Conservation (phyloP, 2,113 vertebrate species). For the Symphodus melops region DNA sequence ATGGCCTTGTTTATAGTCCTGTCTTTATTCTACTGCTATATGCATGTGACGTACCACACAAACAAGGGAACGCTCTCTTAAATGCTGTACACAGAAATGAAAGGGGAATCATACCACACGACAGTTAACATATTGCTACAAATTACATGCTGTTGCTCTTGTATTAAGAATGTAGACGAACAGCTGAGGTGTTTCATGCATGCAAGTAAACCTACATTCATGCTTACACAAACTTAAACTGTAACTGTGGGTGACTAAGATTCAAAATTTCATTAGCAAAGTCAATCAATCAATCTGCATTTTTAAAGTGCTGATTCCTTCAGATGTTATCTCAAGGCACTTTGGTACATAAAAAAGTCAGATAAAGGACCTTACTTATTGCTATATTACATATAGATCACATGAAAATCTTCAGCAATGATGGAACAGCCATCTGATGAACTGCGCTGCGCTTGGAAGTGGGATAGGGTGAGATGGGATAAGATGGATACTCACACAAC, state of each 20-base stretch:
- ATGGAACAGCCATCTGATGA: too few species aligned
- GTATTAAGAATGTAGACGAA: slow-evolving; percentile 63
- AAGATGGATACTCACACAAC: too few species aligned
- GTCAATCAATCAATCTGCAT: too few species aligned
- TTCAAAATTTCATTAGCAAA: too few species aligned
- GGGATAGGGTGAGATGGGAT: too few species aligned
- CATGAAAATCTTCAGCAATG: too few species aligned
- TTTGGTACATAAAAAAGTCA: too few species aligned
- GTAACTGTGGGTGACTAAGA: not conserved
- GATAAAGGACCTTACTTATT: too few species aligned
- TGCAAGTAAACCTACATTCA: slow-evolving; percentile 52
- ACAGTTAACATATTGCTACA: slow-evolving; percentile 45
- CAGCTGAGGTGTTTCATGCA: slow-evolving; percentile 29
- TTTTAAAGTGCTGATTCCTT: too few species aligned
- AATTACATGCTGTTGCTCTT: slow-evolving; percentile 52
- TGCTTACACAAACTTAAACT: slow-evolving; percentile 6
- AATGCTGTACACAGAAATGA: slow-evolving; percentile 61
- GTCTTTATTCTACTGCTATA: slow-evolving; percentile 29
- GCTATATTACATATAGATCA: too few species aligned
- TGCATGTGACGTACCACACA: slow-evolving; percentile 44
- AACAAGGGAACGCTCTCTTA: slow-evolving; percentile 44
- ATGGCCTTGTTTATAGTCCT: slow-evolving; percentile 51
- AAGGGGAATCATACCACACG: slow-evolving; percentile 42
- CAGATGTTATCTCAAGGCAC: too few species aligned
- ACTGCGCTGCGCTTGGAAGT: too few species aligned